Conservation (phyloP, 2,113 vertebrate genomes). For the Thunnus maccoyii region DNA sequence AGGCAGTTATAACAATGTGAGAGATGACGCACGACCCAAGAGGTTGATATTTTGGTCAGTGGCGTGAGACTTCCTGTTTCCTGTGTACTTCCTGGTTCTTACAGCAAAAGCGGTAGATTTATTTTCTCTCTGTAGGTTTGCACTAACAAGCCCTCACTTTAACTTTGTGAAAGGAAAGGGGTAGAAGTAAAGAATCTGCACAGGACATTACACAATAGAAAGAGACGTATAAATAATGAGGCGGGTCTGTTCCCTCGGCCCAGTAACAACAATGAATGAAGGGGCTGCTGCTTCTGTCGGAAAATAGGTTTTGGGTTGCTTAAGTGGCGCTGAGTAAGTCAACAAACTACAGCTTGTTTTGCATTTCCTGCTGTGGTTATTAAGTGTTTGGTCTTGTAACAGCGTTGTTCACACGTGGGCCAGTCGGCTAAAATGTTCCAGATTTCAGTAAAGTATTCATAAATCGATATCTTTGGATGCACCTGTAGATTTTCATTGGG, state of each 20-base stretch:
- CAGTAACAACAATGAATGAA: constrained; percentile 5
- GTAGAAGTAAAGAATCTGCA: constrained; percentile 11
- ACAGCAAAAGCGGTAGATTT: constrained; percentile 23
- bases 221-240: not conserved
- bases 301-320: not conserved
- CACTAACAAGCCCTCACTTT: not conserved
- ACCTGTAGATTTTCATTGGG: not conserved
- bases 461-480: not conserved
- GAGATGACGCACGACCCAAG: constrained; percentile 17
- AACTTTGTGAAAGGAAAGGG: constrained; percentile 27
- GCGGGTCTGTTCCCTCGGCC: not conserved
- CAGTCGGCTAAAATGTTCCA: not conserved
- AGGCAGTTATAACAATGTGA: constrained; percentile 19
- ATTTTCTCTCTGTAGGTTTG: constrained; percentile 33
- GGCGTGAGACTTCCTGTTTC: constrained; percentile 73
- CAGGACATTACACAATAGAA: constrained; percentile 9
- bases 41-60: constrained; percentile 65
- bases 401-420: not conserved
- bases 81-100: constrained; percentile 66
- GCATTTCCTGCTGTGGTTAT: not conserved
- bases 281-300: not conserved
- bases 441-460: not conserved
- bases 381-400: not conserved
- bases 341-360: not conserved
- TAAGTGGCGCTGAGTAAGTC: not conserved